Percentiles rank a stretch among this genome's conserved stretches.
Evolutionary conservation across 2,113 vertebrate genomes (phyloP).

Genomic region (Sinocyclocheilus maitianheensis): DNA sequence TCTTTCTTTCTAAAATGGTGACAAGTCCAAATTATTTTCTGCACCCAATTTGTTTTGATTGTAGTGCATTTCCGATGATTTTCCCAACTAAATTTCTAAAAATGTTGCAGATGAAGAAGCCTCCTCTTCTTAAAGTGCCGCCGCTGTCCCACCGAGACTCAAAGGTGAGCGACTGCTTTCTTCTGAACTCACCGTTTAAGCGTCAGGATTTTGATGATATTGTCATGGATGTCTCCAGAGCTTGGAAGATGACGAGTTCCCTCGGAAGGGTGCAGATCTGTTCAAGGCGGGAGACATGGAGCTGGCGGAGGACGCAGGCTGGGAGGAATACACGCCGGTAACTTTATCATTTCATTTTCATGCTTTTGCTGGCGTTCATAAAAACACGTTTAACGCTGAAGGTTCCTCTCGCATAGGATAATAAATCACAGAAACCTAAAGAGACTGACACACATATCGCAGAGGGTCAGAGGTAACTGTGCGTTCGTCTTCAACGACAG

Average conservation of each 20-base stretch:
- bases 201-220: neutral
- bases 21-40: neutral
- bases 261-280: conserved; percentile 50
- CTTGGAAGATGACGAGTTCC: neutral
- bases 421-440: conserved; percentile 63
- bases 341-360: neutral
- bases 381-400: neutral
- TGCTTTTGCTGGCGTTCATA: neutral
- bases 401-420: conserved; percentile 32
- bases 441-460: conserved; percentile 13
- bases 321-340: conserved; percentile 57
- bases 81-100: neutral
- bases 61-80: neutral
- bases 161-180: conserved; percentile 43
- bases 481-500: neutral
- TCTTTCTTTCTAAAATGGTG: neutral
- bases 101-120: conserved; percentile 48
- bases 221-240: conserved; percentile 22
- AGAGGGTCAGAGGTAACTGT: conserved; percentile 58
- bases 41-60: neutral
- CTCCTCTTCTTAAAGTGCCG: conserved; percentile 21
- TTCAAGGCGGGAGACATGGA: conserved; percentile 53
- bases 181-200: neutral
- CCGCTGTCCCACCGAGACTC: conserved; percentile 23
- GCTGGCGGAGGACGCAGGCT: neutral